Conservation (phyloP, 2,888 invertebrate genomes). For the Tetragonula carbonaria region DNA sequence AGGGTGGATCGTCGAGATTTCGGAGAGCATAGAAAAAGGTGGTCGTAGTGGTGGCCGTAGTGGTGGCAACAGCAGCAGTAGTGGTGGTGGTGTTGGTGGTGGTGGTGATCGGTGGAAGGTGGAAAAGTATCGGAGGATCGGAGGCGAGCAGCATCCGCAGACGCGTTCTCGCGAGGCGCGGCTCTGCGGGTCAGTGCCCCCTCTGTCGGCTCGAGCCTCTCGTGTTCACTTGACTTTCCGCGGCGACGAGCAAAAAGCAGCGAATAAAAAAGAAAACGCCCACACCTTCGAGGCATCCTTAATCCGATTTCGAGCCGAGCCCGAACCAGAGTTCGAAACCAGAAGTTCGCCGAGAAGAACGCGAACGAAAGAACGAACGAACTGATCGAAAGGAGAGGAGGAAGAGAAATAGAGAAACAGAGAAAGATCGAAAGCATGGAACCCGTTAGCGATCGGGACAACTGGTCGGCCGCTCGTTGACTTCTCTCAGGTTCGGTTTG, state of each 20-base stretch:
- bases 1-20: neutral
- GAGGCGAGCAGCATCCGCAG: constrained; percentile 61
- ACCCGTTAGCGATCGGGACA: constrained; percentile 28
- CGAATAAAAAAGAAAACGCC: constrained; percentile 45
- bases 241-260: constrained; percentile 48
- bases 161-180: constrained; percentile 77
- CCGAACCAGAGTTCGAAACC: constrained; percentile 21
- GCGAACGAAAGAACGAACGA: neutral
- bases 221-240: constrained; percentile 70
- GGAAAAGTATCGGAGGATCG: neutral
- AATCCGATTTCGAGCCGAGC: constrained; percentile 51
- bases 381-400: neutral
- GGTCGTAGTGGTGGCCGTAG: neutral
- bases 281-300: constrained; percentile 49
- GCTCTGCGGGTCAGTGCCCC: constrained; percentile 79
- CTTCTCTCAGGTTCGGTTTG: too few species aligned
- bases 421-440: constrained; percentile 34
- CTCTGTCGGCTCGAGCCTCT: constrained; percentile 73
- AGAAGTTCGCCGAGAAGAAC: neutral
- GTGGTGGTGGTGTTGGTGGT: neutral
- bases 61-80: neutral
- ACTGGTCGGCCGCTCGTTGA: constrained; percentile 1
- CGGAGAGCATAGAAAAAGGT: neutral
- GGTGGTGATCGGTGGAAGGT: neutral
- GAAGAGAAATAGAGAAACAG: constrained; percentile 11